Conservation (phyloP, 2,797 vertebrate genomes). For the Thamnophis elegans region DNA sequence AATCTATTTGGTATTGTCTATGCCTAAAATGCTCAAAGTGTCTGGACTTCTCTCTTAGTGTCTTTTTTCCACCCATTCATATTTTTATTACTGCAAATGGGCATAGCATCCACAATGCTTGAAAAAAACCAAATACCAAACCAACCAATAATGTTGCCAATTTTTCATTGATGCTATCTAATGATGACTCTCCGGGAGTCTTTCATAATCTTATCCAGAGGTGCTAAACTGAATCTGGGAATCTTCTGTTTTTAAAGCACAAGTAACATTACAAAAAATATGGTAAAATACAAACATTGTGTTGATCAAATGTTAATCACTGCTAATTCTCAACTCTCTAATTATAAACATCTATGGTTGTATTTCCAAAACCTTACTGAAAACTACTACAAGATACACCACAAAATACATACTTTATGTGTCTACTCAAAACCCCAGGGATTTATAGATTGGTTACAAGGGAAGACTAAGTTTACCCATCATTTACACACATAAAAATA, state of each 20-base stretch:
- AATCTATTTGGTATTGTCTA: background rate
- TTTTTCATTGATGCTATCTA: background rate
- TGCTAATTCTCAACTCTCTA: background rate
- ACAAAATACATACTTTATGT: background rate
- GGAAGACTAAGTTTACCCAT: background rate
- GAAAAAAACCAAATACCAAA: background rate
- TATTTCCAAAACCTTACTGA: background rate
- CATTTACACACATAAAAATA: constrained; percentile 38
- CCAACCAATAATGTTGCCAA: background rate
- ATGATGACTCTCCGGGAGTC: background rate
- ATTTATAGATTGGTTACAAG: background rate
- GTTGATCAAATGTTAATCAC: background rate
- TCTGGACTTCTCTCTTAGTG: background rate
- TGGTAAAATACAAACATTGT: background rate
- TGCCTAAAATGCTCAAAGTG: background rate
- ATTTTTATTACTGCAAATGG: background rate
- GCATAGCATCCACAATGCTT: background rate
- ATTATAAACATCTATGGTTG: background rate
- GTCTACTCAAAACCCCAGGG: background rate
- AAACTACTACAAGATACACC: background rate
- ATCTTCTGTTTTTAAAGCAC: background rate
- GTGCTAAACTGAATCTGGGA: background rate
- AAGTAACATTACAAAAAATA: background rate
- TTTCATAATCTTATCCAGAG: background rate
- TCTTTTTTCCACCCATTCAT: background rate